Percentiles rank a stretch among this genome's conserved stretches.
Evolutionary conservation across 2,888 invertebrate species (phyloP).

Genomic region (Rutpela maculata): DNA sequence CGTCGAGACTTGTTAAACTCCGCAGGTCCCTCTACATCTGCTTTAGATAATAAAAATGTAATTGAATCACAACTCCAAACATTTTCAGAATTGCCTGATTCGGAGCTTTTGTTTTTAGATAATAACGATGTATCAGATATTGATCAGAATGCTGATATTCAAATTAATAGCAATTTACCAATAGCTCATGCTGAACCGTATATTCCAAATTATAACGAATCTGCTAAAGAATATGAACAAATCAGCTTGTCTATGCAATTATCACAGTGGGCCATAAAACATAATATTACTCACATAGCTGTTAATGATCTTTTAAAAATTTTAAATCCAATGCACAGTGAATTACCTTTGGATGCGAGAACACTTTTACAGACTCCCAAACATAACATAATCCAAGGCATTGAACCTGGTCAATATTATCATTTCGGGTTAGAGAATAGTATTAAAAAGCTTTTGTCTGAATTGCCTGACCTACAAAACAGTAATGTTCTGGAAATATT

Average conservation of each 20-base stretch:
- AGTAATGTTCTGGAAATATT: neutral
- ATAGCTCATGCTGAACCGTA: too few relatives aligned
- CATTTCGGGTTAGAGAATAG: constrained; percentile 40
- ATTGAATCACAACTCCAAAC: neutral
- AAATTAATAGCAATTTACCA: too few relatives aligned
- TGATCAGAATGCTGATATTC: too few relatives aligned
- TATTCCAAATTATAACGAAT: neutral
- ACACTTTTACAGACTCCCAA: constrained; percentile 40
- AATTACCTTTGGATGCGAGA: constrained; percentile 45
- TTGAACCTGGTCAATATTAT: constrained; percentile 41
- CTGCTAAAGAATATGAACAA: constrained; percentile 11
- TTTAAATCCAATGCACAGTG: constrained; percentile 31
- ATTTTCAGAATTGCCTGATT: constrained; percentile 5
- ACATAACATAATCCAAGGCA: constrained; percentile 1
- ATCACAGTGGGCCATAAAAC: constrained; percentile 31
- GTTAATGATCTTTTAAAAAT: constrained; percentile 32
- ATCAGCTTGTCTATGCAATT: constrained; percentile 37
- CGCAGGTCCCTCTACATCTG: neutral
- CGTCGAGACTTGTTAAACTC: neutral
- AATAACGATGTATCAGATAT: too few relatives aligned
- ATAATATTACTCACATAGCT: constrained; percentile 36
- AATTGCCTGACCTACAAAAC: neutral
- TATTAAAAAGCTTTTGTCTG: constrained; percentile 2
- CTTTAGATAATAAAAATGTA: neutral
- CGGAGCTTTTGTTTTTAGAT: neutral